Evolutionary conservation across 1,140 invertebrate species (phyloP).

Genomic region (Drosophila eugracilis): DNA sequence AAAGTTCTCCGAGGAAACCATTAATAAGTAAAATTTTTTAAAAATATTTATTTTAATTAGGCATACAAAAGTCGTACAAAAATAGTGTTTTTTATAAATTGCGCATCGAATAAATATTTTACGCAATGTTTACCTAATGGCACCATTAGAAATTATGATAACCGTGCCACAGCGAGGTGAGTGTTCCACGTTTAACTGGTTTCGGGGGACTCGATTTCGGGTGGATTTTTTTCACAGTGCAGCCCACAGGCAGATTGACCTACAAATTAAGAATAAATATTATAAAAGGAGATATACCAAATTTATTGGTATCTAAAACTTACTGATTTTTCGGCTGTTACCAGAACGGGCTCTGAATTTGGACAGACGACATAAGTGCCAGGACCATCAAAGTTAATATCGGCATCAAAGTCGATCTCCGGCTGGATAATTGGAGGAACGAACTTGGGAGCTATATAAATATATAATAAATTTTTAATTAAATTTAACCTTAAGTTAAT

Average conservation of each 20-base stretch:
- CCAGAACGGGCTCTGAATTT: constrained; percentile 62
- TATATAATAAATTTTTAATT: background rate
- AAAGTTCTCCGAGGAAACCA: too few relatives aligned
- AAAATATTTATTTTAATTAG: constrained; percentile 3
- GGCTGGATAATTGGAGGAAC: background rate
- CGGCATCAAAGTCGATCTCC: constrained; percentile 14
- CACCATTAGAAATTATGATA: constrained; percentile 16
- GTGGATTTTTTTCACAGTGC: constrained; percentile 77
- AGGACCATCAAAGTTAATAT: constrained; percentile 39
- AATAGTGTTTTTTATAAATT: background rate
- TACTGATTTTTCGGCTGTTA: constrained; percentile 74
- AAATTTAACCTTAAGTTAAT: too few relatives aligned
- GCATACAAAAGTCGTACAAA: constrained; percentile 15
- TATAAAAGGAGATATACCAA: background rate
- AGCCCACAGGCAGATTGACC: constrained; percentile 75
- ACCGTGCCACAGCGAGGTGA: constrained; percentile 69
- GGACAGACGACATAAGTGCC: constrained; percentile 70
- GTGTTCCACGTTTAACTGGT: constrained; percentile 57
- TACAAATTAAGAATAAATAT: constrained; percentile 31
- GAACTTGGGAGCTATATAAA: constrained; percentile 31
- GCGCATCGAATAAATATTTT: background rate
- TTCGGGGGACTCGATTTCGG: constrained; percentile 43
- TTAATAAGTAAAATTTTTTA: too few relatives aligned
- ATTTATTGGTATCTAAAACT: constrained; percentile 52
- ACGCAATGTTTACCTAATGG: background rate